A percentile compares a stretch with the other conserved stretches of the same genome.
These are phyloP conservation scores for Drosophila burlai DNA, from an alignment of 1,140 invertebrate species.

Conservation along the genomic window DNA sequence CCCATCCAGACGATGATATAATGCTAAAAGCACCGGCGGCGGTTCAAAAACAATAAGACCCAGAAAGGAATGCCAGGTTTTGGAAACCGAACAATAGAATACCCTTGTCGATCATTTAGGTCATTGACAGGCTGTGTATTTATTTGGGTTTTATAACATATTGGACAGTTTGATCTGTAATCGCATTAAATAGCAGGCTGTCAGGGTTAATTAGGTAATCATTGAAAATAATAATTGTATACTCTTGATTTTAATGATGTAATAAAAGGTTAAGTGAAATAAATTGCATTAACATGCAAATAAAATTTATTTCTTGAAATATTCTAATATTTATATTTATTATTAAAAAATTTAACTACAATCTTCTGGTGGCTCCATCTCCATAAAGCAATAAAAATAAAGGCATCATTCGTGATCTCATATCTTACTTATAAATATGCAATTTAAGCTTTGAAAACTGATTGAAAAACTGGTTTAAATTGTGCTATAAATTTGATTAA, in stretches of 20 bases:
- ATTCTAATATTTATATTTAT: background rate
- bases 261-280: no score
- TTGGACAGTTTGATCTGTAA: constrained; percentile 3
- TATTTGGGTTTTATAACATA: background rate
- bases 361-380: no score
- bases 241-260: background rate
- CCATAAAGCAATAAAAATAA: no score
- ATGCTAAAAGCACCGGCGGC: constrained; percentile 44
- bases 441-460: background rate
- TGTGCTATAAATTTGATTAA: constrained; percentile 4
- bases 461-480: constrained; percentile 3
- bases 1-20: constrained; percentile 59
- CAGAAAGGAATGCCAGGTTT: background rate
- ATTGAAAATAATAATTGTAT: background rate
- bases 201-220: constrained; percentile 4
- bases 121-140: background rate
- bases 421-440: constrained; percentile 12
- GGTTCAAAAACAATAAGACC: constrained; percentile 30
- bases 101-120: constrained; percentile 20
- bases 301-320: background rate
- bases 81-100: constrained; percentile 2
- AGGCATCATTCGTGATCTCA: background rate
- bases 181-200: constrained; percentile 1
- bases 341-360: background rate
- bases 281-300: background rate